Evolutionary conservation across 2,797 vertebrate genomes (phyloP).

Genomic region (Phoebastria nigripes): DNA sequence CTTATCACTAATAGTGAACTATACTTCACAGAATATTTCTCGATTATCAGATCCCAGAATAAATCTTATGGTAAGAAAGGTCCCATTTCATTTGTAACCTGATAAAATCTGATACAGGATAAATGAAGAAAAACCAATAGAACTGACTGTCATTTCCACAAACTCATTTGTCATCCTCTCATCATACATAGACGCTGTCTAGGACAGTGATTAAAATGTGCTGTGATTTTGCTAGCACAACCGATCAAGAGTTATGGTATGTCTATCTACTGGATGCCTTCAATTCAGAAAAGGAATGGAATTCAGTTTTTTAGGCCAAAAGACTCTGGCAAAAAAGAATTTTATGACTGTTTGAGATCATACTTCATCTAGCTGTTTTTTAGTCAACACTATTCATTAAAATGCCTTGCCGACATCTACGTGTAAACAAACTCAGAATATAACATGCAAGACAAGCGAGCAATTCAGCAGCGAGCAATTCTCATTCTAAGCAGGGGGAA

Average conservation of each 20-base stretch:
- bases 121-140: not conserved
- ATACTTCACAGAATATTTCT: not conserved
- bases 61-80: not conserved
- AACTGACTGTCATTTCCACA: not conserved
- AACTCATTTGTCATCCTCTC: not conserved
- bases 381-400: not conserved
- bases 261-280: not conserved
- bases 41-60: not conserved
- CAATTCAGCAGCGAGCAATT: not conserved
- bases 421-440: not conserved
- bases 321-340: not conserved
- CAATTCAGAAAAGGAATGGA: not conserved
- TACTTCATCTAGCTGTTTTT: not conserved
- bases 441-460: not conserved
- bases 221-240: not conserved
- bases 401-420: not conserved
- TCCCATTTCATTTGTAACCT: not conserved
- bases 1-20: not conserved
- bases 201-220: not conserved
- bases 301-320: not conserved
- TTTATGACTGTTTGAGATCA: not conserved
- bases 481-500: not conserved
- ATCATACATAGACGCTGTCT: fast-evolving
- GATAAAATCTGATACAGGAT: not conserved
- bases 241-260: not conserved